Percentiles rank a stretch among this genome's conserved stretches.
Evolutionary conservation across 2,888 invertebrate genomes (phyloP).

Genomic region (Nephrotoma flavescens): DNA sequence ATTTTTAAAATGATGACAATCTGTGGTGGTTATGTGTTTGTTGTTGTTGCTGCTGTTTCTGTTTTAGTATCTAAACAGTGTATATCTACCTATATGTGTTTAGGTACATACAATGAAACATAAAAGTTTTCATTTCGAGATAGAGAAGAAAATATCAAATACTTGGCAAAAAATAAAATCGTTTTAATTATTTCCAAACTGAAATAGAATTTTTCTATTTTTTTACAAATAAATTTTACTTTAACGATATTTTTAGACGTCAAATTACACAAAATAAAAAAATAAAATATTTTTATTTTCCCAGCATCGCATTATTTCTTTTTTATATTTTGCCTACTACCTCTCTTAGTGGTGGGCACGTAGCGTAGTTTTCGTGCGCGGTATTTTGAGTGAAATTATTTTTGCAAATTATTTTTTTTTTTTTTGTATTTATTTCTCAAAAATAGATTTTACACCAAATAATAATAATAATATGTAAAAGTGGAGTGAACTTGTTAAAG

Average conservation of each 20-base stretch:
- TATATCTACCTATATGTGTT: too few relatives aligned
- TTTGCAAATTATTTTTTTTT: neutral
- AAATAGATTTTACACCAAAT: neutral
- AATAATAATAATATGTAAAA: neutral
- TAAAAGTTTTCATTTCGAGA: neutral
- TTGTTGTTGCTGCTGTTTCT: neutral
- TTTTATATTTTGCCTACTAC: neutral
- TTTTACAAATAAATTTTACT: neutral
- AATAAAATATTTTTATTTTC: neutral
- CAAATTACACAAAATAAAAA: neutral
- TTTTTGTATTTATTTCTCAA: neutral
- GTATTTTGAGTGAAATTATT: neutral
- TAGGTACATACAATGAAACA: neutral
- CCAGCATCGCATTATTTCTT: neutral
- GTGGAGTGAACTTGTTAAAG: neutral
- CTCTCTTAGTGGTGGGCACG: neutral
- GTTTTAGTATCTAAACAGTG: neutral
- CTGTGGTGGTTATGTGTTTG: neutral
- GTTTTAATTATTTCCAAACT: conserved; percentile 1
- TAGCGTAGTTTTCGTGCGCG: neutral
- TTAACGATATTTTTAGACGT: conserved; percentile 1
- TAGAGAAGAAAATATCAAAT: neutral
- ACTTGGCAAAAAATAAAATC: neutral
- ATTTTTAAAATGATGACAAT: neutral
- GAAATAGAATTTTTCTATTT: neutral